Evolutionary conservation across 2,888 invertebrate genomes (phyloP).

Genomic region (Agrochola lychnidis): DNA sequence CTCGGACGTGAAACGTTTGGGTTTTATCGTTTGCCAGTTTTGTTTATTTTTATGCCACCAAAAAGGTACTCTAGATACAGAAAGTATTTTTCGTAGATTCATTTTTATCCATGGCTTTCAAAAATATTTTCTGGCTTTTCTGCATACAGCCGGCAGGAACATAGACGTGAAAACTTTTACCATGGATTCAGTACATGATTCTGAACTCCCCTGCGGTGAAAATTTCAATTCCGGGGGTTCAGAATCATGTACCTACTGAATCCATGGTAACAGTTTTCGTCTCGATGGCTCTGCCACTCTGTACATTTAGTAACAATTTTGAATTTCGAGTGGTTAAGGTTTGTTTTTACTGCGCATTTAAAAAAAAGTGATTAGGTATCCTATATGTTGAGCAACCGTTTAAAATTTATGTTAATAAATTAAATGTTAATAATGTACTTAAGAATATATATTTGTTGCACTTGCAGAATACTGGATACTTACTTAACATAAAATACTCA

Average conservation of each 20-base stretch:
- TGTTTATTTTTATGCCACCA: conserved; percentile 56
- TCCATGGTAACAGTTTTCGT: too few species aligned
- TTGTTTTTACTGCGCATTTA: neutral
- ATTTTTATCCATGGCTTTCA: neutral
- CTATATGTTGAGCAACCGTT: too few species aligned
- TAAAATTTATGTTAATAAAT: too few species aligned
- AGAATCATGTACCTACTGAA: too few species aligned
- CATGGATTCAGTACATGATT: too few species aligned
- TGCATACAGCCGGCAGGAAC: too few species aligned
- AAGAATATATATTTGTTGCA: neutral
- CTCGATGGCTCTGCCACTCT: too few species aligned
- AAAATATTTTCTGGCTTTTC: neutral
- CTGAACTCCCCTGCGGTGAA: too few species aligned
- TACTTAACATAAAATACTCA: neutral
- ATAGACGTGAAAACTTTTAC: too few species aligned
- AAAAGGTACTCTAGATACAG: conserved; percentile 42
- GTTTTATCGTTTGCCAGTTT: conserved; percentile 68
- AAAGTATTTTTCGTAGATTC: conserved; percentile 25
- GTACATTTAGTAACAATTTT: neutral
- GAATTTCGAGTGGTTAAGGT: conserved; percentile 16
- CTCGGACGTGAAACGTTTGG: conserved; percentile 75
- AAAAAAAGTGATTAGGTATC: neutral
- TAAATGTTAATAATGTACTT: neutral
- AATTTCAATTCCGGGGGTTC: too few species aligned
- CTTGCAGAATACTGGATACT: neutral